Percentiles rank a stretch among this genome's conserved stretches.
Conservation (phyloP, 2,113 vertebrate species). For the Proteles cristata region DNA sequence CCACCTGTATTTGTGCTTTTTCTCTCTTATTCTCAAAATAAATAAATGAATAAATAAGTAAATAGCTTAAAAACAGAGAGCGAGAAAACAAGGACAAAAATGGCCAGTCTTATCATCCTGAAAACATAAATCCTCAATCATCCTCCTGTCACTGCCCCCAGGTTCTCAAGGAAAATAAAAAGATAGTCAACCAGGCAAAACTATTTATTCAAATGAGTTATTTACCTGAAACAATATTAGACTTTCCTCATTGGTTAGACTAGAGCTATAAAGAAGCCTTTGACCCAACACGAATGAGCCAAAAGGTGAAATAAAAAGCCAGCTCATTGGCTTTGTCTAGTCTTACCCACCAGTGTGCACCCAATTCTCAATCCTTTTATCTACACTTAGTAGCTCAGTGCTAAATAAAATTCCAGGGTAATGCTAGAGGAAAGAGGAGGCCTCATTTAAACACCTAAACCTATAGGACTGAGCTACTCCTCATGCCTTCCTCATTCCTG, state of each 20-base stretch:
- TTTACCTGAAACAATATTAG: not conserved
- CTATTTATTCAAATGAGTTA: conserved; percentile 38
- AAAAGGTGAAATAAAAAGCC: not conserved
- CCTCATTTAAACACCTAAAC: not conserved
- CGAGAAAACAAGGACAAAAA: not conserved
- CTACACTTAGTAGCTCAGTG: not conserved
- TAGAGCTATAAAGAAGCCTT: not conserved
- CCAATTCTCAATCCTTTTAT: not conserved
- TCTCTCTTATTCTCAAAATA: too few relatives aligned
- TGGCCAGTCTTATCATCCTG: not conserved
- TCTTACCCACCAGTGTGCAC: not conserved
- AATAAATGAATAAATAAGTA: too few relatives aligned
- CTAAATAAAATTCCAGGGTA: not conserved
- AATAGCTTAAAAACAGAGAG: too few relatives aligned
- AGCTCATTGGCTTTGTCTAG: not conserved
- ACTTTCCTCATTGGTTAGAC: not conserved
- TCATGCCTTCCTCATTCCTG: not conserved
- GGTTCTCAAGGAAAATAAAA: conserved; percentile 7
- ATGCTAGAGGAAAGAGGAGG: not conserved
- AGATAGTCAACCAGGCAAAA: not conserved
- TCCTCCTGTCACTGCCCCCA: not conserved
- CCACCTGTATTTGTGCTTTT: too few relatives aligned
- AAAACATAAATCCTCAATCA: not conserved
- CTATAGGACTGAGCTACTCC: not conserved
- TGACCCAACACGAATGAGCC: not conserved